Conservation (phyloP, 2,888 invertebrate species). For the Eupithecia abbreviata region DNA sequence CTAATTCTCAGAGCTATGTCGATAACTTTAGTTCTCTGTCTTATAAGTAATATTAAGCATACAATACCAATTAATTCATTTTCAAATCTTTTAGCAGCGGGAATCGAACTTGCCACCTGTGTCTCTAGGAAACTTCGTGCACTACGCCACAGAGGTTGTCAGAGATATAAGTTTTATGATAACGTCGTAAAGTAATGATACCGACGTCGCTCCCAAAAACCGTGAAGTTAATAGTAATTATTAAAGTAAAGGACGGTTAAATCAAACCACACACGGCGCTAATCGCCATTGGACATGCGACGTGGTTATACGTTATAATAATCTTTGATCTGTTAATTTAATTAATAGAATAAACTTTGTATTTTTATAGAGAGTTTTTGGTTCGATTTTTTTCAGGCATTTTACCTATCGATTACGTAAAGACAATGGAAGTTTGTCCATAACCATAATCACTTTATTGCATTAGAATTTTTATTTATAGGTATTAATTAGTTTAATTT, state of each 20-base stretch:
- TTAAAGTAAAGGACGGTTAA: slow-evolving; percentile 22
- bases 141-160: not conserved
- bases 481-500: no score
- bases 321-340: slow-evolving; percentile 27
- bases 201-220: slow-evolving; percentile 17
- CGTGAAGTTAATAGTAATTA: slow-evolving; percentile 11
- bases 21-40: no score
- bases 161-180: not conserved
- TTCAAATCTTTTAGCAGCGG: not conserved
- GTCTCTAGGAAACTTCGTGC: not conserved
- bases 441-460: no score
- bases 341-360: slow-evolving; percentile 18
- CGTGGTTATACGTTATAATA: slow-evolving; percentile 23
- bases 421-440: no score
- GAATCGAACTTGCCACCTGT: not conserved
- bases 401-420: no score
- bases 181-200: not conserved
- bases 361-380: not conserved
- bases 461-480: no score
- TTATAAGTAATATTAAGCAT: no score
- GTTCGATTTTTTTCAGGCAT: not conserved
- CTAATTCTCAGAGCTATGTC: no score
- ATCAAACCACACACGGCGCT: slow-evolving; percentile 31
- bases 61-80: no score
- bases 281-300: slow-evolving; percentile 35